Percentiles rank a stretch among this genome's conserved stretches.
These are phyloP conservation scores for Metopia argyrocephala DNA, from an alignment of 2,888 invertebrate genomes.

Conservation along the genomic window DNA sequence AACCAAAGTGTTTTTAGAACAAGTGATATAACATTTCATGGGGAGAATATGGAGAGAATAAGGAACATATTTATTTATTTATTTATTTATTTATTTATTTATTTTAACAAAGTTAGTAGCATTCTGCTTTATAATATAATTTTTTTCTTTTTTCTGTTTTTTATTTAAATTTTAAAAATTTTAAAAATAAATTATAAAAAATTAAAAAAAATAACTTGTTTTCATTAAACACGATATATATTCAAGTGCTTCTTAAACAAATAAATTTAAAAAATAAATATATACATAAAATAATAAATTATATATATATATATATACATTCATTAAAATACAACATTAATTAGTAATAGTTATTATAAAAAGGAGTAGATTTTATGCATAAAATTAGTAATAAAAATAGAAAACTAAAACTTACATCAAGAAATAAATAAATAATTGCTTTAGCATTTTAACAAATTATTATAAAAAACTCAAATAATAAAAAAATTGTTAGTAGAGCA, in stretches of 20 bases:
- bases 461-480: slow-evolving; percentile 44
- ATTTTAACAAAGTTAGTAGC: too few relatives aligned
- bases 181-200: slow-evolving; percentile 61
- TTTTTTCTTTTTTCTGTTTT: too few relatives aligned
- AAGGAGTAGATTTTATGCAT: slow-evolving; percentile 63
- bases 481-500: slow-evolving; percentile 59
- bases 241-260: slow-evolving; percentile 79
- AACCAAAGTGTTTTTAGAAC: too few relatives aligned
- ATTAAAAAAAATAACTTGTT: slow-evolving; percentile 70
- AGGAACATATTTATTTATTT: too few relatives aligned
- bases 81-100: too few relatives aligned
- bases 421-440: slow-evolving; percentile 68
- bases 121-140: neutral
- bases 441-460: slow-evolving; percentile 69
- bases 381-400: slow-evolving; percentile 54
- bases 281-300: slow-evolving; percentile 68
- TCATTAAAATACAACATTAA: slow-evolving; percentile 62
- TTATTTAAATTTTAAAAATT: slow-evolving; percentile 19
- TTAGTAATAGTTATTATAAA: slow-evolving; percentile 68
- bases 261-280: slow-evolving; percentile 68
- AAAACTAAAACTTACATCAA: slow-evolving; percentile 58
- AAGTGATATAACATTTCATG: too few relatives aligned
- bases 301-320: slow-evolving; percentile 38
- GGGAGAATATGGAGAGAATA: too few relatives aligned
- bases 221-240: slow-evolving; percentile 77